These are phyloP conservation scores for Palythoa grandis DNA, from an alignment of 92 coral and sea anemone genomes.

Conservation along the genomic window DNA sequence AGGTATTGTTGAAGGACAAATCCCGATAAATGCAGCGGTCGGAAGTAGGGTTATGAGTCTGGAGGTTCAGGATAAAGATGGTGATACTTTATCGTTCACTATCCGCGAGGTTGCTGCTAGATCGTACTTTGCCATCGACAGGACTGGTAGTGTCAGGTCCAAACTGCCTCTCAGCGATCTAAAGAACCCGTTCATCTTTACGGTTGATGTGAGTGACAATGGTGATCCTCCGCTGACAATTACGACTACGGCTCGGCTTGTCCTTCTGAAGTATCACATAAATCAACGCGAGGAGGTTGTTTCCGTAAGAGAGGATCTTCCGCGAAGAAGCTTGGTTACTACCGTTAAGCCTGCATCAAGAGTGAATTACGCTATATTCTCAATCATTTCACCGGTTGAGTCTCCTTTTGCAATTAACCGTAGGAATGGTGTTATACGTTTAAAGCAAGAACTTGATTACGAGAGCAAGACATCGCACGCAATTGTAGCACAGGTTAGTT, in stretches of 20 bases:
- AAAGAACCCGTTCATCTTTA: constrained; percentile 62
- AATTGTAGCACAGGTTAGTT: constrained; percentile 59
- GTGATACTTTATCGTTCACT: constrained; percentile 68
- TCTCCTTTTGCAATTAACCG: constrained; percentile 69
- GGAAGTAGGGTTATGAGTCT: constrained; percentile 72
- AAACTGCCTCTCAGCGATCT: constrained; percentile 51
- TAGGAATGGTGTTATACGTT: constrained; percentile 59
- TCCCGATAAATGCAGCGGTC: constrained; percentile 60
- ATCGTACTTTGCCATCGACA: constrained; percentile 63
- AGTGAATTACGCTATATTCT: constrained; percentile 59
- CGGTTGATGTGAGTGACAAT: constrained; percentile 75
- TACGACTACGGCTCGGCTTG: constrained; percentile 67
- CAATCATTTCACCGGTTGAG: constrained; percentile 72
- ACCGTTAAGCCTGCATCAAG: constrained; percentile 57
- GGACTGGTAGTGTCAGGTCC: constrained; percentile 64
- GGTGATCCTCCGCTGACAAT: constrained; percentile 72
- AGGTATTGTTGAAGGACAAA: constrained; percentile 70
- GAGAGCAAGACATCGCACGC: constrained; percentile 65
- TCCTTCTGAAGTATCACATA: constrained; percentile 75
- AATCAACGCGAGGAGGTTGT: constrained; percentile 56
- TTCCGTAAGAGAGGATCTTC: constrained; percentile 63
- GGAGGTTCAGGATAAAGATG: constrained; percentile 73
- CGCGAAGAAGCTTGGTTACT: constrained; percentile 54
- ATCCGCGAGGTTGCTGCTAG: constrained; percentile 61
- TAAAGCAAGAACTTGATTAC: constrained; percentile 70